These are phyloP conservation scores for Clivina fossor DNA, from an alignment of 2,888 invertebrate species.

Conservation along the genomic window DNA sequence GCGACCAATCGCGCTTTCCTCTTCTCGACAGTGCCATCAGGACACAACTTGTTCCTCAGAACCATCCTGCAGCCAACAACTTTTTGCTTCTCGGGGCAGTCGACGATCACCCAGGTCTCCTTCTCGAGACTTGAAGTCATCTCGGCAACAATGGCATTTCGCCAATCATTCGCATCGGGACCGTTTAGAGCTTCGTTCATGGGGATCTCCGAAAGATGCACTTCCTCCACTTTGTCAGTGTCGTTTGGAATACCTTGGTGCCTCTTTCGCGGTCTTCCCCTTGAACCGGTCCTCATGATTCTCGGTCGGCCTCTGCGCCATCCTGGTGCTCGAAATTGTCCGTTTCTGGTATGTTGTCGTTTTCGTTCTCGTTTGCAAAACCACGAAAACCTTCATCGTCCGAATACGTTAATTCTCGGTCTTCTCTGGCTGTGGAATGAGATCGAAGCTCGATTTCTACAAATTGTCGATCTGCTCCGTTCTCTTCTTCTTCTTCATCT, in stretches of 20 bases:
- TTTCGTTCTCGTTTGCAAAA: no score
- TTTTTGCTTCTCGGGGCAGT: conserved; percentile 28
- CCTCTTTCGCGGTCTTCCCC: conserved; percentile 34
- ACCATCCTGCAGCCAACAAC: conserved; percentile 35
- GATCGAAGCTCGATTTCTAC: no score
- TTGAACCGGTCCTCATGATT: conserved; percentile 22
- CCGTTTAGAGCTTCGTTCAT: conserved; percentile 30
- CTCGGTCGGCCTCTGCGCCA: conserved; percentile 12
- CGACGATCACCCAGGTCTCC: conserved; percentile 40
- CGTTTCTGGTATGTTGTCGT: no score
- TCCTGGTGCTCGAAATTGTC: no score
- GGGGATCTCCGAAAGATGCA: conserved; percentile 4
- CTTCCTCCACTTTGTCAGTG: conserved; percentile 8
- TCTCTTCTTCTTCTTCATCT: no score
- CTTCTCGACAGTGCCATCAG: conserved; percentile 31
- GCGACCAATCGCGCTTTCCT: conserved; percentile 36
- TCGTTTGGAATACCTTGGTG: conserved; percentile 14
- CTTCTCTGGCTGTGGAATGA: no score
- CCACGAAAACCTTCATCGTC: no score
- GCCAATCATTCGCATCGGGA: conserved; percentile 34
- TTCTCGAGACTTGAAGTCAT: conserved; percentile 37
- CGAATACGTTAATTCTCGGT: no score
- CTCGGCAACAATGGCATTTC: conserved; percentile 37
- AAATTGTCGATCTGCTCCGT: no score
- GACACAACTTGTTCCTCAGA: conserved; percentile 27